Evolutionary conservation across 2,113 vertebrate genomes (phyloP), one percentile per base, ranked within the genome.

Genomic region (Xenopus tropicalis): DNA sequence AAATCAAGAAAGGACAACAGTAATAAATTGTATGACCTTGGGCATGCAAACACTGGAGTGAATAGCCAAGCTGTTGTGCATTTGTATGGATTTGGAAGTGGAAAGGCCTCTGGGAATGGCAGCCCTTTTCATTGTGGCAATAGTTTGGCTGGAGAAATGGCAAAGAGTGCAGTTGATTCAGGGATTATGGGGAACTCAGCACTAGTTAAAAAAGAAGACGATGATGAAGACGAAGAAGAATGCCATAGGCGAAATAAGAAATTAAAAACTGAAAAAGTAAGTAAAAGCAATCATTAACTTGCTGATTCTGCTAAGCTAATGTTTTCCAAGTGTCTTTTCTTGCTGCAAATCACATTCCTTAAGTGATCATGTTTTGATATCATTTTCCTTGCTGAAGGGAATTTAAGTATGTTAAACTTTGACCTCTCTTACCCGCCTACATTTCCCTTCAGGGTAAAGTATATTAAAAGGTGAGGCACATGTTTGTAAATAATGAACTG

Each of bases 201-300:
- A 89, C 90, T 94, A 89, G 91, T 91, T 75, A 85, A 90, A 83
- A 88, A 89, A 83, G 82, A 80, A 79, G 82, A 78, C 70, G 82
- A 78, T 13, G 82, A 64, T 44, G 24, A 44, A 4, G 83, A 37
- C 10, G 29, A 37, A 37, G 46, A 48, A 82, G 94, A 95, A 74
- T 90, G 79, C 83, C 88, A 88, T 87, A 88, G 93, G 79, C 88
- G 93, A 85, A 92, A 91, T 80, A 95, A 94, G 93, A 96, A 93
- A 78, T 89, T 93, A 89, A 91, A 95, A 91, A 93, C 93, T 59
- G 95, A 97, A 86, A 96, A 96, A 94, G 94, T 96, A 92, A 84
- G 89, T 90, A 62, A 66, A 63, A 37, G 10, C 24, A 70, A 42
- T 65, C 4, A 9, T 48, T 25, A 63, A 29, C 23, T 2, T 63